Evolutionary conservation across 2,888 invertebrate species (phyloP), one percentile per base, ranked within the genome.

Genomic region (Tuberolachnus salignus): DNA sequence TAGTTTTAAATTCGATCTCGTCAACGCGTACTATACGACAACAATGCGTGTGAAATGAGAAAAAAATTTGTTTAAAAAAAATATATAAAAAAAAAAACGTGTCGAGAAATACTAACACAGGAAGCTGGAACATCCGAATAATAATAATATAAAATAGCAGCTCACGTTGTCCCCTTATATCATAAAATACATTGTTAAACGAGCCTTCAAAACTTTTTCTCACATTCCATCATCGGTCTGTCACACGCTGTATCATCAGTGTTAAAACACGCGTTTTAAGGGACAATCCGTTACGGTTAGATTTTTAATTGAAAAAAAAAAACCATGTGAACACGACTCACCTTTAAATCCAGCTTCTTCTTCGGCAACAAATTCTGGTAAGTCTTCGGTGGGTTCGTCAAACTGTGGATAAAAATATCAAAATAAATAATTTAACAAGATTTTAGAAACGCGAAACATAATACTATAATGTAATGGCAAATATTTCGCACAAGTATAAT

Each of bases 221-320:
- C 78, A 78, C 78, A 78, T 78, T 78, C 69, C 69, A 78, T 78
- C 78, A 78, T 78, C 78, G 19, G 21, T 69, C 69, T 69, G 69
- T 69, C 69, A 78, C 66, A 55, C 59, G 19, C 23, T 19, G 46
- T 61, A 61, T 16, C 34, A 46, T 19, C 26, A 44, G 16, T 64
- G 44, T 26, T 66, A 66, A 74, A 55, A 78, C 19, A 34, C 13
- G 34, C 61, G 34, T 57, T 66, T 42, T 21, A 69, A 67, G 34
- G 49, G 49, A 67, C 61, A n/a, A 74, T 63, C 23, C 44, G 64
- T 74, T 44, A 63, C n/a, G 63, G 42, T 61, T 51, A 16, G 42
- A 63, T 16, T 73, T 55, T 61, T 49, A 51, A 34, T 26, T 55
- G 1, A 4, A 16, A 46, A 59, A 53, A 64, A 63, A 51, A 55